Evolutionary conservation across 2,113 vertebrate genomes (phyloP).

Genomic region (Mohoua ochrocephala): DNA sequence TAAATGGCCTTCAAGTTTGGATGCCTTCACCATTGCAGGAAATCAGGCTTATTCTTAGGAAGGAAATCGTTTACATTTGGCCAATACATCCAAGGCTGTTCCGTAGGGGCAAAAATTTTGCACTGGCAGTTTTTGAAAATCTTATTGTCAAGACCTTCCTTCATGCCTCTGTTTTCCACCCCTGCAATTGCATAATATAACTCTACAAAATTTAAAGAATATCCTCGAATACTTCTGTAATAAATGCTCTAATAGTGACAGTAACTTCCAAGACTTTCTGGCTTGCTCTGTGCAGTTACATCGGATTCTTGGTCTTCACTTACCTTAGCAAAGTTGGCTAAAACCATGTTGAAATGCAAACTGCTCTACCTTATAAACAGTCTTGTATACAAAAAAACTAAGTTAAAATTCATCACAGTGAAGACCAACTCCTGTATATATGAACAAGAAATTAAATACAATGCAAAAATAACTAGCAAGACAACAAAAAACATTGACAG

Average conservation of each 20-base stretch:
- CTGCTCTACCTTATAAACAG: background rate
- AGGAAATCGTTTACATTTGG: background rate
- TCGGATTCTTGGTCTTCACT: background rate
- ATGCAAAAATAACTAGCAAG: background rate
- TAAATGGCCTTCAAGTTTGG: background rate
- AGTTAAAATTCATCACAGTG: background rate
- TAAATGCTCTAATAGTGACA: background rate
- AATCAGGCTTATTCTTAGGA: background rate
- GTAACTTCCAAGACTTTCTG: background rate
- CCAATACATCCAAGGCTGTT: background rate
- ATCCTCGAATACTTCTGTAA: background rate
- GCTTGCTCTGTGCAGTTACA: background rate
- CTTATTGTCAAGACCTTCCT: background rate
- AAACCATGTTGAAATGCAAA: background rate
- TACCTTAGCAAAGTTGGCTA: background rate
- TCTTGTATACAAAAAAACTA: background rate
- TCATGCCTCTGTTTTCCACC: background rate
- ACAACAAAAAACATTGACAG: background rate
- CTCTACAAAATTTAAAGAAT: background rate
- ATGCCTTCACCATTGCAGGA: background rate
- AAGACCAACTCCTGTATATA: background rate
- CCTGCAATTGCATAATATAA: background rate
- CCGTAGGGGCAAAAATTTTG: background rate
- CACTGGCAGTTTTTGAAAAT: background rate
- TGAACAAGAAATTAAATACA: background rate